Evolutionary conservation across 92 coral and sea anemone genomes (phyloP).

Genomic region (Virgularia gustaviana): DNA sequence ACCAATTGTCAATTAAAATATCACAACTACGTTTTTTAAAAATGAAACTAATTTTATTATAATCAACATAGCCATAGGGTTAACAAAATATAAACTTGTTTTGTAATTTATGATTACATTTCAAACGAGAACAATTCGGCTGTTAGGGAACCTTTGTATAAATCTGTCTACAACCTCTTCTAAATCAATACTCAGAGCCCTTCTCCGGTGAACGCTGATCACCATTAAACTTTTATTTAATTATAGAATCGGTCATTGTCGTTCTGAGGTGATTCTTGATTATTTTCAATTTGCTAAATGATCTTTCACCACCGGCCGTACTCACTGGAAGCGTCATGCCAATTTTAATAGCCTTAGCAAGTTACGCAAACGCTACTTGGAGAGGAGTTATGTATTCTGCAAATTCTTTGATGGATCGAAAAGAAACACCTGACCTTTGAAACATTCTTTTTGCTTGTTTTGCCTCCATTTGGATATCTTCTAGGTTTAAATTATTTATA

Average conservation of each 20-base stretch:
- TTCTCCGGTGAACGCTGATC: constrained; percentile 29
- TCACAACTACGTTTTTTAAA: too few species aligned
- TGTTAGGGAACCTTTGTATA: constrained; percentile 21
- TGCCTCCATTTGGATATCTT: constrained; percentile 17
- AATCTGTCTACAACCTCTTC: constrained; percentile 20
- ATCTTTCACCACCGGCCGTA: constrained; percentile 20
- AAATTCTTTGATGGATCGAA: constrained; percentile 1
- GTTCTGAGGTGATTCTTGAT: constrained; percentile 20
- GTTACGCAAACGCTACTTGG: not conserved
- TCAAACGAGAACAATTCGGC: not conserved
- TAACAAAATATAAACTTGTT: not conserved
- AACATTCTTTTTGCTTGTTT: constrained; percentile 5
- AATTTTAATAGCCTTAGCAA: not conserved
- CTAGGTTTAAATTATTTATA: too few species aligned
- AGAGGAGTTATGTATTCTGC: not conserved
- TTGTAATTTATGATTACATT: not conserved
- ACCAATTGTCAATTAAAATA: too few species aligned
- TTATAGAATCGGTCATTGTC: constrained; percentile 8
- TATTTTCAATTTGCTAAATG: constrained; percentile 17
- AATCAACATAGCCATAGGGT: too few species aligned
- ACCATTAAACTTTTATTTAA: constrained; percentile 1
- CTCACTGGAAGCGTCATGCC: constrained; percentile 9
- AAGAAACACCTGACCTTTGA: not conserved
- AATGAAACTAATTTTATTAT: too few species aligned
- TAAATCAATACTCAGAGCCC: constrained; percentile 28